Evolutionary conservation across 1,140 invertebrate genomes (phyloP).

Genomic region (Ceratina japonica): DNA sequence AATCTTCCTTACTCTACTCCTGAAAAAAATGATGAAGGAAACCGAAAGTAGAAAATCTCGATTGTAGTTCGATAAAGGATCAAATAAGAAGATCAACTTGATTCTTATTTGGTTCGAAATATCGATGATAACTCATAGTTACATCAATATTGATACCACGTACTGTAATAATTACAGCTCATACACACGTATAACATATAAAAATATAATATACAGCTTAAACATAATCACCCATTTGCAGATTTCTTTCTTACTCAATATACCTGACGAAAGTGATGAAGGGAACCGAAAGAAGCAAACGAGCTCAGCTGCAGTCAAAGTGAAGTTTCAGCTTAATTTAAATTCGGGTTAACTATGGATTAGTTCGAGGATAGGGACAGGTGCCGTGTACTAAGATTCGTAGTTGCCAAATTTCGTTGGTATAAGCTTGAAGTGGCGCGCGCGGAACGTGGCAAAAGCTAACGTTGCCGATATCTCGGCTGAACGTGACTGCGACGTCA

Average conservation of each 20-base stretch:
- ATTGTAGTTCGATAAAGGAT: too few relatives aligned
- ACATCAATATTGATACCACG: too few relatives aligned
- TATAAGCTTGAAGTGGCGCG: conserved; percentile 31
- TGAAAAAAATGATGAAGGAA: neutral
- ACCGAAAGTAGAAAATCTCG: neutral
- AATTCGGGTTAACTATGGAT: neutral
- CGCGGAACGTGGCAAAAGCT: conserved; percentile 56
- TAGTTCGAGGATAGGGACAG: neutral
- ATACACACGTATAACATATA: too few relatives aligned
- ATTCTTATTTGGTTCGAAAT: too few relatives aligned
- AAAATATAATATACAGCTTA: too few relatives aligned
- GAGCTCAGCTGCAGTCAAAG: neutral
- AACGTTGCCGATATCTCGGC: conserved; percentile 54
- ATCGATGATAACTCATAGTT: too few relatives aligned
- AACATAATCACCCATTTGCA: too few relatives aligned
- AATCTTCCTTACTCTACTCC: too few relatives aligned
- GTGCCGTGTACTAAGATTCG: neutral
- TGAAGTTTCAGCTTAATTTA: neutral
- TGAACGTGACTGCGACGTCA: conserved; percentile 58
- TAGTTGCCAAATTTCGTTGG: conserved; percentile 34
- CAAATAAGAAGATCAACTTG: too few relatives aligned
- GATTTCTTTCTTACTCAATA: too few relatives aligned
- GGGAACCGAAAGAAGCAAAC: neutral
- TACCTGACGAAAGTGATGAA: too few relatives aligned
- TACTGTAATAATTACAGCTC: too few relatives aligned